Conservation (phyloP, 1,140 invertebrate species). For the Coenobita brevimanus region DNA sequence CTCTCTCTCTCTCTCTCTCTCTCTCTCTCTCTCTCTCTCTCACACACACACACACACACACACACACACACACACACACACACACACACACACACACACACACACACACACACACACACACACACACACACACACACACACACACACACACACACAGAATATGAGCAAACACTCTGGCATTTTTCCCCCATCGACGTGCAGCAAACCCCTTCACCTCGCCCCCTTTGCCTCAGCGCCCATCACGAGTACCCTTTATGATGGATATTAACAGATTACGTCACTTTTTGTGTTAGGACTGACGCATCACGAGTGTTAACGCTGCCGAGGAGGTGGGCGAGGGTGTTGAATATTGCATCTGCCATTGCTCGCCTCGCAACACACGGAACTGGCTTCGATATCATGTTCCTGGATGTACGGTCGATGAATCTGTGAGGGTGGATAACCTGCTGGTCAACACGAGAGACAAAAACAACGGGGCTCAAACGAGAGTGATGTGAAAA, state of each 20-base stretch:
- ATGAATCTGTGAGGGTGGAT: too few relatives aligned
- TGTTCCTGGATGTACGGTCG: too few relatives aligned
- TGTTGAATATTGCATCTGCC: too few relatives aligned
- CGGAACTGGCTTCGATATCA: too few relatives aligned
- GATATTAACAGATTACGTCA: slow-evolving; percentile 32
- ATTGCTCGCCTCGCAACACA: too few relatives aligned
- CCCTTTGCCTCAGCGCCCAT: slow-evolving; percentile 29
- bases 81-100: background rate
- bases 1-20: background rate
- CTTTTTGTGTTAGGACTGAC: too few relatives aligned
- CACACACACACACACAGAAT: background rate
- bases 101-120: slow-evolving; percentile 13
- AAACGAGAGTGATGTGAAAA: too few relatives aligned
- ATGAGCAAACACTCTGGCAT: slow-evolving; percentile 35
- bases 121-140: background rate
- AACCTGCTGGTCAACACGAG: too few relatives aligned
- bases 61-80: too few relatives aligned
- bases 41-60: background rate
- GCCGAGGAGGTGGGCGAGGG: too few relatives aligned
- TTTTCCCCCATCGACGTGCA: slow-evolving; percentile 20
- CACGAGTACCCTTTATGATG: background rate
- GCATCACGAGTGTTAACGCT: too few relatives aligned
- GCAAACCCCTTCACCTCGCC: slow-evolving; percentile 9
- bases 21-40: slow-evolving; percentile 5
- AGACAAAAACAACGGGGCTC: too few relatives aligned